Evolutionary conservation across 2,113 vertebrate species (phyloP).

Genomic region (Rafetus swinhoei): DNA sequence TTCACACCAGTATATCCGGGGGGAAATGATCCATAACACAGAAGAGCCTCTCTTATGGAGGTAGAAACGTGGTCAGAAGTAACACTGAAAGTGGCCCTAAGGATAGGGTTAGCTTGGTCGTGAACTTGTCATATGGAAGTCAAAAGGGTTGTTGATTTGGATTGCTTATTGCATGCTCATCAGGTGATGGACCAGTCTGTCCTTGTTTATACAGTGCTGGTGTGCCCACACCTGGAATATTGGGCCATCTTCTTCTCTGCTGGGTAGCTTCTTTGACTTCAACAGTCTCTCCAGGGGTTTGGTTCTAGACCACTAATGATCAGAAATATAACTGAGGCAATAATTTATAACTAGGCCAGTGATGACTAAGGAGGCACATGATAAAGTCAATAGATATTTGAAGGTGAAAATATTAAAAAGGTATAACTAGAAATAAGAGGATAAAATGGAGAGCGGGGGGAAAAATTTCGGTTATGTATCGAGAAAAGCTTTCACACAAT

Average conservation of each 20-base stretch:
- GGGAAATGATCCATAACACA: background rate
- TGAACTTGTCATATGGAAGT: slow-evolving; percentile 39
- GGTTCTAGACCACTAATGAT: background rate
- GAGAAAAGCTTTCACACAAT: background rate
- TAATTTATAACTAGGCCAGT: background rate
- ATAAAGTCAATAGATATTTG: background rate
- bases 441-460: background rate
- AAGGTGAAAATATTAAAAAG: background rate
- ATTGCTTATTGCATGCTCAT: background rate
- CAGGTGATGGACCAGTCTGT: background rate
- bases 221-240: background rate
- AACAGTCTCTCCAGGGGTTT: background rate
- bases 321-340: background rate
- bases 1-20: slow-evolving; percentile 31
- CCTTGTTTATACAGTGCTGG: background rate
- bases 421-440: background rate
- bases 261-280: background rate
- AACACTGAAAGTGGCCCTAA: slow-evolving; percentile 2
- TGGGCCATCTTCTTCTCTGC: background rate
- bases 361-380: fast-evolving
- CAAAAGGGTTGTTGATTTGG: slow-evolving; percentile 24
- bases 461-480: background rate
- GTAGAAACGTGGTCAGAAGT: slow-evolving; percentile 1
- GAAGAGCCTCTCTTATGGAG: background rate
- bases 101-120: slow-evolving; percentile 53